These are phyloP conservation scores for Kryptolebias marmoratus DNA, from an alignment of 2,113 vertebrate genomes.

Conservation along the genomic window DNA sequence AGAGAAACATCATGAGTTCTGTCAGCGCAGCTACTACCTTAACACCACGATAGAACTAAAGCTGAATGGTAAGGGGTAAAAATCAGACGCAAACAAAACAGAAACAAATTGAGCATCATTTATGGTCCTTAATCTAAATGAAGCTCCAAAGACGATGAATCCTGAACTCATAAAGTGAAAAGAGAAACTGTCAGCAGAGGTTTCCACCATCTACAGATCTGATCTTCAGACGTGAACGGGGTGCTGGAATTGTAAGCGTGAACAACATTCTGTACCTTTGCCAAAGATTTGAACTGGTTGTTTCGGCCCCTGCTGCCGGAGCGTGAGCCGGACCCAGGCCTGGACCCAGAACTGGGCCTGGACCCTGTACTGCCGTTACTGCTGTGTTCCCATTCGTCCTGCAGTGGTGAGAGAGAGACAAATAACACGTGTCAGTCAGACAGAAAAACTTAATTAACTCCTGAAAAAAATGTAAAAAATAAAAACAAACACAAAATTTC, in stretches of 20 bases:
- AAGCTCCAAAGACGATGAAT: background rate
- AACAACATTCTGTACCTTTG: conserved; percentile 75
- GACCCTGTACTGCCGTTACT: conserved; percentile 86
- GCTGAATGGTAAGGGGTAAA: too few relatives aligned
- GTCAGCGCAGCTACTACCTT: too few relatives aligned
- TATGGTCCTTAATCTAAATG: too few relatives aligned
- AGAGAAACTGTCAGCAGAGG: too few relatives aligned
- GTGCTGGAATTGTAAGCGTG: background rate
- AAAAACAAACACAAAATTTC: background rate
- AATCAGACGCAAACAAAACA: too few relatives aligned
- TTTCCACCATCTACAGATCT: too few relatives aligned
- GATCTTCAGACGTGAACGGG: background rate
- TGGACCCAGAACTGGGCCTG: conserved; percentile 79
- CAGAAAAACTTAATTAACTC: background rate
- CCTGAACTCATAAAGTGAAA: background rate
- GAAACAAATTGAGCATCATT: too few relatives aligned
- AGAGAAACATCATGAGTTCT: background rate
- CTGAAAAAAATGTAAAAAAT: background rate
- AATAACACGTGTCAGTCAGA: background rate
- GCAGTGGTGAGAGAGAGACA: conserved; percentile 19
- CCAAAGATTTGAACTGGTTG: conserved; percentile 80
- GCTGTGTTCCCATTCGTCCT: conserved; percentile 89
- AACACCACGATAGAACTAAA: too few relatives aligned
- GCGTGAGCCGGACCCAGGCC: conserved; percentile 82
- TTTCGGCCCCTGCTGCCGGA: conserved; percentile 82